phyloP scores from a whole-genome alignment of 2,113 vertebrate genomes.

The Pollachius pollachius region DNA sequence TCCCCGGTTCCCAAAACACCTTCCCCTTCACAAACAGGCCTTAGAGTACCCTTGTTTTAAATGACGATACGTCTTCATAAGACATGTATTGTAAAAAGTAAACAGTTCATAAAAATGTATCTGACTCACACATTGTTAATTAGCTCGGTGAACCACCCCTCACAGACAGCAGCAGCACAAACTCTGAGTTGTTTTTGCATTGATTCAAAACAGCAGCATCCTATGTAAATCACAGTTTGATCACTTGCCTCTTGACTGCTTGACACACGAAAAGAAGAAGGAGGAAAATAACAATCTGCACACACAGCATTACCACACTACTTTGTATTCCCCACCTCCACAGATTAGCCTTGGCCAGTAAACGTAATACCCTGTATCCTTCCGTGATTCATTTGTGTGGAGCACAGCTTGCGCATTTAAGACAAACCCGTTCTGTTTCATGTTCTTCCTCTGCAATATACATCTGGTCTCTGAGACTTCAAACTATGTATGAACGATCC shows the following conservation, averaged over 20 bases:
- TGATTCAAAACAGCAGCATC: constrained; percentile 53
- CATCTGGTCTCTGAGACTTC: constrained; percentile 70
- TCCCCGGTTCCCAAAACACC: constrained; percentile 14
- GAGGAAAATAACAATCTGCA: constrained; percentile 21
- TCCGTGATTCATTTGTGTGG: constrained; percentile 46
- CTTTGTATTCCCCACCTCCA: constrained; percentile 36
- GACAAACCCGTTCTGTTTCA: constrained; percentile 8
- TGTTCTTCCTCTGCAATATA: constrained; percentile 33
- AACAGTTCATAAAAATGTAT: constrained; percentile 21
- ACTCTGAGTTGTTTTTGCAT: constrained; percentile 59
- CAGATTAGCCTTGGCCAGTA: constrained; percentile 37
- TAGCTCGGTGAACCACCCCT: constrained; percentile 37
- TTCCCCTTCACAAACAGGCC: constrained; percentile 2
- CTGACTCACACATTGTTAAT: constrained; percentile 27
- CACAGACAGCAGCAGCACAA: constrained; percentile 49
- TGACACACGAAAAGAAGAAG: constrained; percentile 31
- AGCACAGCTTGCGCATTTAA: constrained; percentile 44
- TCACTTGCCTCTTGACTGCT: constrained; percentile 31
- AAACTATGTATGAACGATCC: constrained; percentile 47
- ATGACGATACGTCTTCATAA: constrained; percentile 14
- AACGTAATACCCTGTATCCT: constrained; percentile 66
- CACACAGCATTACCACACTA: constrained; percentile 22
- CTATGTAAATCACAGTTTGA: constrained; percentile 57
- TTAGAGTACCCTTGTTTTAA: constrained; percentile 19
- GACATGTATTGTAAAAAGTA: constrained; percentile 30